Conservation (phyloP, 1,140 invertebrate genomes). For the Hyphantria cunea region DNA sequence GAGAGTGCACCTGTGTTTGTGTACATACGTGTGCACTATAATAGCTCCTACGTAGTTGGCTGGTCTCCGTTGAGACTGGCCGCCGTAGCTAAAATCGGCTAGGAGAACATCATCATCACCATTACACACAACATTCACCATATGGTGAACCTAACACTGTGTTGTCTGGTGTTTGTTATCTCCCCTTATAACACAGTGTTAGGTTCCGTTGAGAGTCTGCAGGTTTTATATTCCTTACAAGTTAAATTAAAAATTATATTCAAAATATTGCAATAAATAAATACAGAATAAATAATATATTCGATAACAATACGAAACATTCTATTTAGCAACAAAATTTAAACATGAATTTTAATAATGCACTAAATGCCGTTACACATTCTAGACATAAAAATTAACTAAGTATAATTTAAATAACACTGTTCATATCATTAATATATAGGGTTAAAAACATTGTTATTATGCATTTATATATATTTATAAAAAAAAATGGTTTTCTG, state of each 20-base stretch:
- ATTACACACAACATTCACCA: too few relatives aligned
- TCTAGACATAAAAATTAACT: constrained; percentile 5
- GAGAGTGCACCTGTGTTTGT: too few relatives aligned
- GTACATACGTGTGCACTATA: too few relatives aligned
- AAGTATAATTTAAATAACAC: constrained; percentile 12
- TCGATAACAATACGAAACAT: constrained; percentile 13
- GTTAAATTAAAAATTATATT: not conserved
- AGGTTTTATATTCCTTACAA: too few relatives aligned
- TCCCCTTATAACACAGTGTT: too few relatives aligned
- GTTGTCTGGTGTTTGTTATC: too few relatives aligned
- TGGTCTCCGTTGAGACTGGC: too few relatives aligned
- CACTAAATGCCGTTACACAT: constrained; percentile 10
- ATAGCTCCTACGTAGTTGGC: too few relatives aligned
- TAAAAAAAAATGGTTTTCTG: constrained; percentile 26
- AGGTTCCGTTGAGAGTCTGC: too few relatives aligned
- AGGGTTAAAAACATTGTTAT: constrained; percentile 20
- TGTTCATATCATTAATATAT: constrained; percentile 11
- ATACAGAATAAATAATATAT: not conserved
- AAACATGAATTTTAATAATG: constrained; percentile 5
- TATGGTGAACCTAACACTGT: too few relatives aligned
- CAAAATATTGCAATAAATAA: not conserved
- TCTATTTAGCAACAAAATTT: constrained; percentile 19
- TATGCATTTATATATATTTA: constrained; percentile 22
- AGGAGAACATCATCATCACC: too few relatives aligned
- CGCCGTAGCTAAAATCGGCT: too few relatives aligned